phyloP scores from a whole-genome alignment of 2,113 vertebrate genomes.

The Albula glossodonta region DNA sequence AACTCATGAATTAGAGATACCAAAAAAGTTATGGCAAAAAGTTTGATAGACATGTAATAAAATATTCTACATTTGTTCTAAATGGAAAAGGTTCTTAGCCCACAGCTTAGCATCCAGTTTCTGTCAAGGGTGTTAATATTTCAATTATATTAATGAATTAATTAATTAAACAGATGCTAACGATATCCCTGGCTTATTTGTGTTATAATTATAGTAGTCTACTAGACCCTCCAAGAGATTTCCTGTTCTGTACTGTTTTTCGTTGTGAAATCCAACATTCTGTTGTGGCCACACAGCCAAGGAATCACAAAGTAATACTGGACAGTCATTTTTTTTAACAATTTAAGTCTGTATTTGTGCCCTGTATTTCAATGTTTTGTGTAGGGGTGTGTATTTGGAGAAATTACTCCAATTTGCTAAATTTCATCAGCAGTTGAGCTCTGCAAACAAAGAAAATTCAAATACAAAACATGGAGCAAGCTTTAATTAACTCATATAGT shows the following conservation, averaged over 20 bases:
- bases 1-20: conserved; percentile 21
- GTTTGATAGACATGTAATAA: conserved; percentile 7
- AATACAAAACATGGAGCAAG: neutral
- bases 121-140: conserved; percentile 64
- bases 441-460: neutral
- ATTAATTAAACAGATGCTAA: conserved; percentile 55
- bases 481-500: neutral
- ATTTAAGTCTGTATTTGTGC: neutral
- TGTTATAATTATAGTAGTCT: conserved; percentile 41
- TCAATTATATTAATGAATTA: conserved; percentile 68
- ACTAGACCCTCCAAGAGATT: conserved; percentile 25
- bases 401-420: neutral
- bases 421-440: neutral
- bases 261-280: neutral
- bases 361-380: neutral
- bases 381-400: neutral
- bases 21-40: conserved; percentile 1
- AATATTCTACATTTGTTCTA: conserved; percentile 16
- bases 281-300: neutral
- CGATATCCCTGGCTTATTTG: conserved; percentile 50
- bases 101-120: conserved; percentile 40
- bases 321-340: neutral
- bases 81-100: neutral
- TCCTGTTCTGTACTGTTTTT: neutral
- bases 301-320: neutral